Percentiles rank a stretch among this genome's conserved stretches.
phyloP scores from a whole-genome alignment of 1,140 invertebrate species.

The Halictus rubicundus region DNA sequence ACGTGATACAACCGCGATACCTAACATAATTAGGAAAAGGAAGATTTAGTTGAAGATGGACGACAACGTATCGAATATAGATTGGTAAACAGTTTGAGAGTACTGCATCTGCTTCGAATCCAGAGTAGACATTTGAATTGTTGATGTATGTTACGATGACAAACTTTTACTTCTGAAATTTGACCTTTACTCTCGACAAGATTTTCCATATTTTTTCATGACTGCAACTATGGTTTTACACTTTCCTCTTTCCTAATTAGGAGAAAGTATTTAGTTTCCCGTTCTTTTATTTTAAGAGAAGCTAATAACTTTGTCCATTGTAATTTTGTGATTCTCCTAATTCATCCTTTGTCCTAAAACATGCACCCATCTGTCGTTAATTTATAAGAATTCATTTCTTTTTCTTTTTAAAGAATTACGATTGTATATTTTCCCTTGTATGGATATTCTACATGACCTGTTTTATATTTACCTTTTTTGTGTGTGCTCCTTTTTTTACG shows the following conservation, averaged over 20 bases:
- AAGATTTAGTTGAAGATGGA: slow-evolving; percentile 21
- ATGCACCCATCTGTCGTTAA: not conserved
- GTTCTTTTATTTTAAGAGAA: not conserved
- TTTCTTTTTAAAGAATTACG: not conserved
- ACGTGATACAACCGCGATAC: not conserved
- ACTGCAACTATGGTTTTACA: not conserved
- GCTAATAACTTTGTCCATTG: not conserved
- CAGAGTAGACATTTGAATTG: slow-evolving; percentile 1
- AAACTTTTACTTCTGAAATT: not conserved
- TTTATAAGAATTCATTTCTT: not conserved
- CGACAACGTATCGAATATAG: slow-evolving; percentile 10
- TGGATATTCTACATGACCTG: not conserved
- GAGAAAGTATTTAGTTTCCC: not conserved
- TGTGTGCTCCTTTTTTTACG: not conserved
- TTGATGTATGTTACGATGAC: not conserved
- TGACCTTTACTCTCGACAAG: not conserved
- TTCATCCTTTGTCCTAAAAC: not conserved
- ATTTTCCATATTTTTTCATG: not conserved
- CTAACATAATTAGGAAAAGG: slow-evolving; percentile 8
- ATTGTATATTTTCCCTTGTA: not conserved
- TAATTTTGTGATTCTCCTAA: slow-evolving; percentile 3
- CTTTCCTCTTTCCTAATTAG: not conserved
- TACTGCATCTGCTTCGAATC: slow-evolving; percentile 2
- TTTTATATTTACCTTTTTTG: not conserved
- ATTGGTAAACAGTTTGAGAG: slow-evolving; percentile 19